Percentiles rank a stretch among this genome's conserved stretches.
phyloP scores from a whole-genome alignment of 2,113 vertebrate genomes.

The Chlamydotis undulata region DNA sequence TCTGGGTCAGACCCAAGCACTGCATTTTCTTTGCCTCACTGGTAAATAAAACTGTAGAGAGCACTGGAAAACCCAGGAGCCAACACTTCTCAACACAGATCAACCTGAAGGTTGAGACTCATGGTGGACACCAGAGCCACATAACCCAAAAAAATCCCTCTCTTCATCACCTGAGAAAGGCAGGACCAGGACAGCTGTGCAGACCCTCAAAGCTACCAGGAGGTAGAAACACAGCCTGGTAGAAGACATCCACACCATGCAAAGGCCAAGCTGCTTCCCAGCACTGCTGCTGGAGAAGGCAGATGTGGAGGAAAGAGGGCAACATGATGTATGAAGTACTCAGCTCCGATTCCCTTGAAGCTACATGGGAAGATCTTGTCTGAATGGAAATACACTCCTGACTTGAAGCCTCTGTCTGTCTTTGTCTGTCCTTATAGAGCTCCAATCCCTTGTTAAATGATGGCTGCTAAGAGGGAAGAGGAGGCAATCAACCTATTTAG shows the following conservation, averaged over 20 bases:
- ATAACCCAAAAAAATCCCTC: background rate
- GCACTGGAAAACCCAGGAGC: background rate
- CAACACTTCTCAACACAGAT: background rate
- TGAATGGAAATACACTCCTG: background rate
- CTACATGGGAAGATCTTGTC: background rate
- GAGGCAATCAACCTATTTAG: background rate
- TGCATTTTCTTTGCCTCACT: background rate
- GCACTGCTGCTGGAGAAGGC: background rate
- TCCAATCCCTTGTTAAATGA: background rate
- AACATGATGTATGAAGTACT: background rate
- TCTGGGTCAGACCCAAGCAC: constrained; percentile 5
- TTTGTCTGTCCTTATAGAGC: background rate
- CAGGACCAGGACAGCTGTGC: background rate
- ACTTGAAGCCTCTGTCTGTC: background rate
- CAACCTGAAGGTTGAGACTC: background rate
- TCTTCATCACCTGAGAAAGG: background rate
- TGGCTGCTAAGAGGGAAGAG: background rate
- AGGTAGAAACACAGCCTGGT: background rate
- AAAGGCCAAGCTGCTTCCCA: background rate
- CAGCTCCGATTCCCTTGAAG: background rate
- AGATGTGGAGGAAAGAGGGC: background rate
- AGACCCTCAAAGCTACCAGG: background rate
- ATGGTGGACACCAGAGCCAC: background rate
- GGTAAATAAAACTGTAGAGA: background rate
- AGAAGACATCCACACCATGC: background rate